These are phyloP conservation scores for Acleris cristana DNA, from an alignment of 2,888 invertebrate genomes.

Conservation along the genomic window DNA sequence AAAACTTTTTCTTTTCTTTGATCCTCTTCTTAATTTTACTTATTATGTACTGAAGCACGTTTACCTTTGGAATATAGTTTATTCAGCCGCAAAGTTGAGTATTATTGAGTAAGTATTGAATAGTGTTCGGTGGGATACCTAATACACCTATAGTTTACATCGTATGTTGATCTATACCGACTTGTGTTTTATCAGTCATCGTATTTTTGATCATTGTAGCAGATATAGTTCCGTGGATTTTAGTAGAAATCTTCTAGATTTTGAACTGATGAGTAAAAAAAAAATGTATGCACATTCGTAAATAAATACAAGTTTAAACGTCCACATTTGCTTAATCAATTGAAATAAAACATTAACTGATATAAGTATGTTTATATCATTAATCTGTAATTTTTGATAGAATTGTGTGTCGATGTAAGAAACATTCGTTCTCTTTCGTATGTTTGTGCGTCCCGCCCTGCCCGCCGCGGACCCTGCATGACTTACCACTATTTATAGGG, in stretches of 20 bases:
- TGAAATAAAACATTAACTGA: not conserved
- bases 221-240: not conserved
- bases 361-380: constrained; percentile 11
- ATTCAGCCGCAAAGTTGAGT: constrained; percentile 17
- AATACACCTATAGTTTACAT: constrained; percentile 2
- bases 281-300: not conserved
- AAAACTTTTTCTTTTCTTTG: constrained; percentile 48
- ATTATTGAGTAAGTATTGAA: constrained; percentile 26
- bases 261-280: no score
- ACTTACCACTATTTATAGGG: constrained; percentile 74
- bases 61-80: constrained; percentile 41
- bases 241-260: not conserved
- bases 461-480: constrained; percentile 77
- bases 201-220: constrained; percentile 17
- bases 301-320: not conserved
- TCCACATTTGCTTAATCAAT: not conserved
- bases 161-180: constrained; percentile 10
- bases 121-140: constrained; percentile 6
- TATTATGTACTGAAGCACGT: constrained; percentile 61
- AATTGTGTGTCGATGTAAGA: constrained; percentile 33
- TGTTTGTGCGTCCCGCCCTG: constrained; percentile 68
- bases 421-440: constrained; percentile 56
- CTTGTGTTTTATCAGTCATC: constrained; percentile 12
- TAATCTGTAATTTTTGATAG: constrained; percentile 4
- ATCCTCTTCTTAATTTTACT: constrained; percentile 40